Evolutionary conservation across 2,113 vertebrate genomes (phyloP).

Genomic region (Pristiophorus japonicus): DNA sequence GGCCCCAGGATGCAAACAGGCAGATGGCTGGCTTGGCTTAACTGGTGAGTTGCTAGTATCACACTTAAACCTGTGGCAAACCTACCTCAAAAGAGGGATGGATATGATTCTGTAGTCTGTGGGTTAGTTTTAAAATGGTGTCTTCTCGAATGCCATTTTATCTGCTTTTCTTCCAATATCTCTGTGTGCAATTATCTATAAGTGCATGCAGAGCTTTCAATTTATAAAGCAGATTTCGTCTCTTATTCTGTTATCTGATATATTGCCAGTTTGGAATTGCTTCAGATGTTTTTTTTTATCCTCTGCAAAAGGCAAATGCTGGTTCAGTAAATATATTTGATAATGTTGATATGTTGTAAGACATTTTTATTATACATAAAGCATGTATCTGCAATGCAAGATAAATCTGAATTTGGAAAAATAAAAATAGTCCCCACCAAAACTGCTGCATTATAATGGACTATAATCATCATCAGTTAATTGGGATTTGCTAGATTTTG

Average conservation of each 20-base stretch:
- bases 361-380: not conserved
- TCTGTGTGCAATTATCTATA: not conserved
- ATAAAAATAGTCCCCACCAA: not conserved
- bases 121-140: constrained; percentile 25
- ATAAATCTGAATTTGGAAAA: no score
- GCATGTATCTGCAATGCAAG: not conserved
- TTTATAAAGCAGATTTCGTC: not conserved
- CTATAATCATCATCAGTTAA: not conserved
- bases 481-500: not conserved
- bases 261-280: not conserved
- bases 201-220: not conserved
- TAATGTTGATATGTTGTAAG: not conserved
- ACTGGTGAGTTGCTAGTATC: constrained; percentile 51
- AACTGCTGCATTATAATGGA: not conserved
- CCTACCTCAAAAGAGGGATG: not conserved
- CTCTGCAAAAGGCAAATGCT: not conserved
- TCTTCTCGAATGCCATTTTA: constrained; percentile 23
- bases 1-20: constrained; percentile 44
- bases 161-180: not conserved
- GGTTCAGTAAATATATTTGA: constrained; percentile 1
- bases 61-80: not conserved
- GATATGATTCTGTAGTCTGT: not conserved
- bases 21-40: constrained; percentile 55
- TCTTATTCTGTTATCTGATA: not conserved
- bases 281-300: not conserved